Conservation (phyloP, 2,113 vertebrate genomes). For the Acrocephalus arundinaceus region DNA sequence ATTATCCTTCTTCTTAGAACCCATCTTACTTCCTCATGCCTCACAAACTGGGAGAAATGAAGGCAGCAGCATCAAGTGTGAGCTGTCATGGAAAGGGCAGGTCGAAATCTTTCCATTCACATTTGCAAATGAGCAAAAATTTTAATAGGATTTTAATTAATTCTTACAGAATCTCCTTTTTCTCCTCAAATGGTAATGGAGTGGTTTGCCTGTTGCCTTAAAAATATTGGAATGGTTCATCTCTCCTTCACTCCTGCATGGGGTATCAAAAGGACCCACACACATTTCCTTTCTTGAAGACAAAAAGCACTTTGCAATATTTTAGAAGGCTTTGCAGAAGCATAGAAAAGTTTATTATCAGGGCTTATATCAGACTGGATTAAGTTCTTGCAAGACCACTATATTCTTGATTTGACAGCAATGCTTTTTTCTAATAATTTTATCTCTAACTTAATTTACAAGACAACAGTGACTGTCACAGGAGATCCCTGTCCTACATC, state of each 20-base stretch:
- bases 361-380: too few relatives aligned
- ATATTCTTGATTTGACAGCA: too few relatives aligned
- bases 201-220: not conserved
- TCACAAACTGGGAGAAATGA: conserved; percentile 28
- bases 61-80: not conserved
- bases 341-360: not conserved
- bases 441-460: too few relatives aligned
- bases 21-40: conserved; percentile 11
- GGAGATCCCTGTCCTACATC: not conserved
- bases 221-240: not conserved
- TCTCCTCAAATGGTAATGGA: not conserved
- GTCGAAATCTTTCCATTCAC: not conserved
- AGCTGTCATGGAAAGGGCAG: not conserved
- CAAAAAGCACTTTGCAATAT: not conserved
- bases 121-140: not conserved
- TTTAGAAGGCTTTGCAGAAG: not conserved
- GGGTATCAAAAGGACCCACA: not conserved
- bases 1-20: conserved; percentile 22
- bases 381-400: too few relatives aligned
- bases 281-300: not conserved
- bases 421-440: too few relatives aligned
- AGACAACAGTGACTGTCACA: not conserved
- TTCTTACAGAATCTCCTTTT: not conserved
- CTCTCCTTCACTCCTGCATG: not conserved
- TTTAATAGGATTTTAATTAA: not conserved